Base-by-base conservation (phyloP, 2,113 vertebrate species). In the Seriola aureovittata region DNA sequence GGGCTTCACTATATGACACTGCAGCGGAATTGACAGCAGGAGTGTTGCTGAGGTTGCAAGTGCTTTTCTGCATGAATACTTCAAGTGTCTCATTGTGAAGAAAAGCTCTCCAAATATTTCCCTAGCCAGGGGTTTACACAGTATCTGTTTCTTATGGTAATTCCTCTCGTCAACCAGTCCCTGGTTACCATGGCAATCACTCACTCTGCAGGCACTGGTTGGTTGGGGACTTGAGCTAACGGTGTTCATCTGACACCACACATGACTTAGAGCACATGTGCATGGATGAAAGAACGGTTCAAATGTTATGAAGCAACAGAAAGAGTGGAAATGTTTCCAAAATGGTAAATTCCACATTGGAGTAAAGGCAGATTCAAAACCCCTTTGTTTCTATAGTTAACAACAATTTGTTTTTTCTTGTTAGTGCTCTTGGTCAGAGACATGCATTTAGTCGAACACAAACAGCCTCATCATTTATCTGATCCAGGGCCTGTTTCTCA, bases 31-130 rank as follows among this genome's bases (percentile, higher is more conserved):
- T 38, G 5, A 42, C 74, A 75, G 67, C 46, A 0, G 62, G 32
- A 0, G 19, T 16, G 9, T 5, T 69, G 78, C 75, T 68, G 75
- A 85, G 65, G 75, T 62, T 71, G 73, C 64, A 62, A 60, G 32
- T 71, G 54, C 54, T 67, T 75, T 70, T 64, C 75, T 78, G 60
- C 71, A 69, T 40, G 76, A 80, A 69, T 42, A 57, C 48, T 54
- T 81, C 32, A 66, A 66, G 70, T 85, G 64, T 78, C 59, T 76
- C 78, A 73, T 21, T 71, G 81, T 71, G 74, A 65, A 66, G 80
- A 82, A 86, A 84, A 82, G 75, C 69, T 76, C 44, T 90, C 36
- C 66, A 84, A 86, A 86, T 79, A 85, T 89, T 87, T 80, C 38
- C 65, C 54, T 3, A 63, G 64, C 80, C 71, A 81, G 68, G 57